These are phyloP conservation scores for Halcyon smyrnensis DNA, from an alignment of 2,797 vertebrate genomes.

Conservation along the genomic window DNA sequence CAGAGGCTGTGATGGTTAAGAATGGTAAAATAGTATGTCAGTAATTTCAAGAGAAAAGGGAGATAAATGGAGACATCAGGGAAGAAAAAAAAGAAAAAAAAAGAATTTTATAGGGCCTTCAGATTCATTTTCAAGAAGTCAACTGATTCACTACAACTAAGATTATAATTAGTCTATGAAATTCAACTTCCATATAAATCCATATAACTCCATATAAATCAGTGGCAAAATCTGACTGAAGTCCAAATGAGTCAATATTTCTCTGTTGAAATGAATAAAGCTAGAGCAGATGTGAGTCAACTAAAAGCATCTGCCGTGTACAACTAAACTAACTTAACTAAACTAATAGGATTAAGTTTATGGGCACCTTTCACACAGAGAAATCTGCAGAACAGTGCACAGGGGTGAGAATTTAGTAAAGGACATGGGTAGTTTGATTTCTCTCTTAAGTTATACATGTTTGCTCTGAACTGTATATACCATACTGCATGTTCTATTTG, in stretches of 20 bases:
- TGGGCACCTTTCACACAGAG: neutral
- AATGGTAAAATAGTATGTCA: neutral
- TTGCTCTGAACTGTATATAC: constrained; percentile 17
- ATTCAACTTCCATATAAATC: neutral
- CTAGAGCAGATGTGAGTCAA: constrained; percentile 3
- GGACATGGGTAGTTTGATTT: constrained; percentile 1
- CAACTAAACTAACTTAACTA: neutral
- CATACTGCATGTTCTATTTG: constrained; percentile 27
- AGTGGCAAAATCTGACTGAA: constrained; percentile 31
- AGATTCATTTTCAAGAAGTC: neutral
- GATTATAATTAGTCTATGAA: neutral
- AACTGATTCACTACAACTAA: neutral
- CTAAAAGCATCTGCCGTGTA: constrained; percentile 9
- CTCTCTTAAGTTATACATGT: constrained; percentile 20
- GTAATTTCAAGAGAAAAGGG: neutral
- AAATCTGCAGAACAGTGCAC: neutral
- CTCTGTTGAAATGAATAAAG: constrained; percentile 5
- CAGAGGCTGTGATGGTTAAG: neutral
- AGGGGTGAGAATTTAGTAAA: neutral
- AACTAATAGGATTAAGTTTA: neutral
- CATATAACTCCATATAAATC: neutral
- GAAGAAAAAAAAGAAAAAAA: neutral
- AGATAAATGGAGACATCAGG: neutral
- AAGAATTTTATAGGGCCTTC: neutral
- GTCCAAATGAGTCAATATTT: constrained; percentile 31